Evolutionary conservation across 2,797 vertebrate genomes (phyloP), one percentile per base, ranked within the genome.

Genomic region (Sebastes baramenuke): DNA sequence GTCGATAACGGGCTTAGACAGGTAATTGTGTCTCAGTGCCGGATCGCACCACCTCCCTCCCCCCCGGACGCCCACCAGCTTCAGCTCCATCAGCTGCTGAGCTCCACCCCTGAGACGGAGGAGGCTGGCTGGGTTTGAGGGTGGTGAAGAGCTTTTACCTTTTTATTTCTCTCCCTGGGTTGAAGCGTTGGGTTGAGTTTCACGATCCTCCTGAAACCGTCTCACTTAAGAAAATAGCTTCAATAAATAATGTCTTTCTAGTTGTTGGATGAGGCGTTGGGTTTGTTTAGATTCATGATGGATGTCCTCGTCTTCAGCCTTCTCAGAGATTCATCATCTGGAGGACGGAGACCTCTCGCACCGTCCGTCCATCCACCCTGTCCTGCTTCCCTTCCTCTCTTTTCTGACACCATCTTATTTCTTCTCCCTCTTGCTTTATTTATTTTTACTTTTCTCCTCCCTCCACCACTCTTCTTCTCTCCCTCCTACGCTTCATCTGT

Each of bases 1-100:
- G 14, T 72, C 9, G 22, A 85, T 83, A 71, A 87, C 77, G 62
- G 73, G 67, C 72, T 83, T 20, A 70, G 78, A 64, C 75, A 59
- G 72, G 80, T 72, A 75, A 83, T 73, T 74, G 67, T 56, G 61
- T 77, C 70, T 62, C 22, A 2, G 32, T 12, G 16, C 24, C 10
- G 55, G 4, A 25, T 29, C 13, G 18, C 2, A 14, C 29, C 25
- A 2, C 16, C 74, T 0, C 72, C 32, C 62, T 10, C 32, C 8
- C 42, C 11, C 36, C 30, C 1, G 46, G 55, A 79, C 56, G 27
- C 69, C 67, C 62, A 83, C 67, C 55, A 25, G 60, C 70, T 61
- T 36, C 61, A 16, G 18, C 11, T 76, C 49, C 2, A 75, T 72
- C 64, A 38, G 64, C 58, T 54, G 16, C 24, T 52, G 5, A 22